Evolutionary conservation across 2,797 vertebrate species (phyloP), one percentile per base, ranked within the genome.

Genomic region (Lithobates sylvaticus): DNA sequence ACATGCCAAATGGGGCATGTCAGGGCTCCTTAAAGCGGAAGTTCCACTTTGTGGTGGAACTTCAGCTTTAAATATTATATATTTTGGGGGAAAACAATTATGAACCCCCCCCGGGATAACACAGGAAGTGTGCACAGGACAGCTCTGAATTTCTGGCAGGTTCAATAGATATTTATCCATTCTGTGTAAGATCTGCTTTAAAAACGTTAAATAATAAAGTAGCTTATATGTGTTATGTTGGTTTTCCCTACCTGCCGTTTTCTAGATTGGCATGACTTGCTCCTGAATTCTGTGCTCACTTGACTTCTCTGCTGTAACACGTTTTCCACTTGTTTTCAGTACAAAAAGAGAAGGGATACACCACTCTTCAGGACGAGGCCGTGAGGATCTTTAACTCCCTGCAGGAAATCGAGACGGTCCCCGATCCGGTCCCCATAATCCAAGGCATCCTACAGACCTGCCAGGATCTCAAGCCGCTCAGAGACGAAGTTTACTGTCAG

Each of bases 381-480:
- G 95, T 98, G 91, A 97, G 97, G 94, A 97, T 98, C 89, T 98
- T 98, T 88, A 97, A 97, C 93, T 98, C 96, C 0, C 95, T 98
- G 88, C 97, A 98, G 91, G 97, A 98, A 90, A 97, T 98, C 18
- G 97, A 98, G 92, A 95, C 95, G 0, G 96, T 97, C 82, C 95
- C 96, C 0, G 97, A 98, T 89, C 96, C 97, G 0, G 95, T 97
- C 85, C 97, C 97, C 64, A 97, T 97, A 88, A 96, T 98, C 92
- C 97, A 98, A 90, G 97, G 97, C 89, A 97, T 97, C 91, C 93
- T 98, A 76, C 97, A 98, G 94, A 97, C 97, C 75, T 98, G 97
- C 92, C 97, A 98, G 29, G 97, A 98, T 91, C 91, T 98, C 89
- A 94, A 93, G 88, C 86, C 96, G 0, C 93, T 98, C 64, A 91